These are phyloP conservation scores for Schizopygopsis malacanthus DNA, from an alignment of 2,797 vertebrate species.

Conservation along the genomic window DNA sequence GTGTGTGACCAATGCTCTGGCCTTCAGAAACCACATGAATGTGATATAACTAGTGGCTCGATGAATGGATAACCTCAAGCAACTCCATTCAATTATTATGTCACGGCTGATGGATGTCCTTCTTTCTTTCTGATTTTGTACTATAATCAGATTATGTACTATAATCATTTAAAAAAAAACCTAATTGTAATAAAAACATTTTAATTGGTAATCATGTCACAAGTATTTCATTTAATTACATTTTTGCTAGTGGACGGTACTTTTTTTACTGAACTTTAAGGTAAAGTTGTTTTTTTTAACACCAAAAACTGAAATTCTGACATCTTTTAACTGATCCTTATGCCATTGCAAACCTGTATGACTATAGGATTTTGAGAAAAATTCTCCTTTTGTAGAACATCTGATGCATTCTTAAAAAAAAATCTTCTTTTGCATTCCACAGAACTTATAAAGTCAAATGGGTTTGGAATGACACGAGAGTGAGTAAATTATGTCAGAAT, in stretches of 20 bases:
- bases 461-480: neutral
- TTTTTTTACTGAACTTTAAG: neutral
- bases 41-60: slow-evolving; percentile 24
- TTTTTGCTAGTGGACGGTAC: neutral
- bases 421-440: neutral
- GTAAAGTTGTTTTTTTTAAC: no score
- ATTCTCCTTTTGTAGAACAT: neutral
- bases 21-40: slow-evolving; percentile 43
- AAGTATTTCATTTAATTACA: neutral
- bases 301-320: neutral
- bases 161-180: neutral
- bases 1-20: slow-evolving; percentile 30
- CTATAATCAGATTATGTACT: neutral
- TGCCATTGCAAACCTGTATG: neutral
- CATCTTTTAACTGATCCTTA: neutral
- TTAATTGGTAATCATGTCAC: neutral
- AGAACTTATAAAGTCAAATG: neutral
- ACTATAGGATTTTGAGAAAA: neutral
- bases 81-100: slow-evolving; percentile 19
- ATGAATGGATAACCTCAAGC: slow-evolving; percentile 13
- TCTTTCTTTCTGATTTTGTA: slow-evolving; percentile 2
- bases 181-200: neutral
- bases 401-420: neutral
- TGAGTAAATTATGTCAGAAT: neutral
- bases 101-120: slow-evolving; percentile 17